Base-by-base conservation (phyloP, 2,797 vertebrate species). In the Crax fasciolata region DNA sequence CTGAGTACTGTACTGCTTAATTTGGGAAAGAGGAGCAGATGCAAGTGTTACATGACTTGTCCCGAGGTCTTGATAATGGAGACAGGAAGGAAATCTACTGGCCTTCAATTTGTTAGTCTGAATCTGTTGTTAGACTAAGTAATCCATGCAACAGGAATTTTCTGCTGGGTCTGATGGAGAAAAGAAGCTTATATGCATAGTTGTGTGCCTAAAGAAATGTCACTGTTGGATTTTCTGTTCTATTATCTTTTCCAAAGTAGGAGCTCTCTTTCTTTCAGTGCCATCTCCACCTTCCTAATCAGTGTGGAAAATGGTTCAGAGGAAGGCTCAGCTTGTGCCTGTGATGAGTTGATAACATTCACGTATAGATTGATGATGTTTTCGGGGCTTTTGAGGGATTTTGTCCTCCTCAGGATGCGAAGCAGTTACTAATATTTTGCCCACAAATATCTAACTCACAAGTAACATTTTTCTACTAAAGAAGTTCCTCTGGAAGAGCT, bases 1-100 rank as follows among this genome's bases (percentile, higher is more conserved):
- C 24, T 91, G 84, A 90, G 67, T 38, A 79, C 10, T 11, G 15
- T 70, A 51, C 61, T 76, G 61, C 27, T 79, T 84, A 58, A 89
- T 83, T 68, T 80, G 88, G 48, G 52, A 65, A 91, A 84, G 19
- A 82, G 73, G 38, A 90, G 28, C 5, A 62, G 71, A 77, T 82
- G 65, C 74, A 95, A 67, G 25, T 80, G 44, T 66, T 71, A 82
- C 79, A 84, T 75, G 6, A 52, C 86, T 95, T 88, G 25, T 84
- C 52, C 55, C 13, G 57, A 66, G 62, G 16, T 43, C 25, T 75
- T 88, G n/a, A 78, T 86, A 85, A 78, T 71, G 10, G 18, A 91
- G 43, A 57, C 11, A 88, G 43, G 78, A 49, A 66, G n/a, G 72
- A 89, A 93, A 73, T n/a, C 82, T 82, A 14, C 38, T 58, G 3